A percentile compares a stretch with the other conserved stretches of the same genome.
Evolutionary conservation across 2,888 invertebrate species (phyloP).

Genomic region (Ligdia adustata): DNA sequence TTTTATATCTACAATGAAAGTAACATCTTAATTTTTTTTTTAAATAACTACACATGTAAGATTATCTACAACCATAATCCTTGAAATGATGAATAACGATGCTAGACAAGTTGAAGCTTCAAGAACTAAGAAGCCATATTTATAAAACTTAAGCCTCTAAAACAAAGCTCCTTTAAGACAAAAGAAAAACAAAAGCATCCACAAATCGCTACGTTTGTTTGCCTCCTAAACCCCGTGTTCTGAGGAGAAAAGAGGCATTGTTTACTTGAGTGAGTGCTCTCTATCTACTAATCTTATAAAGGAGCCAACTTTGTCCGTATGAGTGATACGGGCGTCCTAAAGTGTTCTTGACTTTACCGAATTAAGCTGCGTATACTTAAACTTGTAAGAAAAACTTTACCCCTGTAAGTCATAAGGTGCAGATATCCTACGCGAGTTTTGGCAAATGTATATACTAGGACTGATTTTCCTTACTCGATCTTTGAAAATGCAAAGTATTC

Average conservation of each 20-base stretch:
- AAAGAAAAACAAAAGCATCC: conserved; percentile 40
- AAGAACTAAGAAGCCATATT: conserved; percentile 14
- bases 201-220: conserved; percentile 40
- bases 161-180: conserved; percentile 37
- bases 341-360: conserved; percentile 40
- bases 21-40: no score
- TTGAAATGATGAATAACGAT: background rate
- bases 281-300: conserved; percentile 41
- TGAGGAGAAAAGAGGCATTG: conserved; percentile 39
- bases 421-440: background rate
- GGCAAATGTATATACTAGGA: no score
- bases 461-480: no score
- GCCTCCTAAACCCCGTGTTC: conserved; percentile 37
- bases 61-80: no score
- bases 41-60: no score
- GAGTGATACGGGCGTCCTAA: conserved; percentile 40
- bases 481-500: no score
- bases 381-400: conserved; percentile 21
- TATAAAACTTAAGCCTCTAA: conserved; percentile 32
- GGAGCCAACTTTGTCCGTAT: conserved; percentile 39
- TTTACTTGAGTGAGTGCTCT: conserved; percentile 40
- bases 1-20: no score
- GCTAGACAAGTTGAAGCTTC: background rate
- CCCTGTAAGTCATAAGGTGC: background rate
- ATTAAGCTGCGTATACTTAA: conserved; percentile 35